Evolutionary conservation across 2,113 vertebrate genomes (phyloP).

Genomic region (Apodemus sylvaticus): DNA sequence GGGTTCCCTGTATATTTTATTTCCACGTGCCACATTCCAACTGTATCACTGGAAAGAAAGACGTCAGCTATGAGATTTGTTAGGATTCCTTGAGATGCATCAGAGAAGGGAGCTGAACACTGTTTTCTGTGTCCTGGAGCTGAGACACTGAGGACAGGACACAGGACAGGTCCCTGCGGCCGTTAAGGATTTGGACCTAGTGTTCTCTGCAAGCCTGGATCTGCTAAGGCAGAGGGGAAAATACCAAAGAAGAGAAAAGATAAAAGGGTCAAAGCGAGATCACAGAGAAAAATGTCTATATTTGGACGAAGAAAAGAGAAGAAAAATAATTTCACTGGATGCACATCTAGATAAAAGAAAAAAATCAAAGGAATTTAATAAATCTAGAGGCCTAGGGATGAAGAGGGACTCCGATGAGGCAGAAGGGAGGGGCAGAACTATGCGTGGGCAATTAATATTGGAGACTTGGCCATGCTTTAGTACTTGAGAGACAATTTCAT

Average conservation of each 20-base stretch:
- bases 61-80: not conserved
- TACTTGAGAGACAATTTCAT: not conserved
- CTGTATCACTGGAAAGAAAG: not conserved
- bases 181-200: not conserved
- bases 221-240: not conserved
- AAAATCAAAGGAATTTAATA: slow-evolving; percentile 32
- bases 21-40: not conserved
- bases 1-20: not conserved
- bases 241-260: slow-evolving; percentile 30
- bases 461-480: not conserved
- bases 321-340: slow-evolving; percentile 35
- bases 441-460: not conserved
- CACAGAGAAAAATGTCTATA: not conserved
- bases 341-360: slow-evolving; percentile 3
- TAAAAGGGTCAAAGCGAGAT: not conserved
- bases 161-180: not conserved
- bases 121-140: not conserved
- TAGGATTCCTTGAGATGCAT: not conserved
- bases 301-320: not conserved
- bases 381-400: not conserved
- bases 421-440: not conserved
- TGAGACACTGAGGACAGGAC: not conserved
- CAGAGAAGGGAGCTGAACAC: not conserved
- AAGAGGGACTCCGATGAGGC: not conserved
- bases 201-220: not conserved